Evolutionary conservation across 2,113 vertebrate genomes (phyloP).

Genomic region (Gopherus flavomarginatus): DNA sequence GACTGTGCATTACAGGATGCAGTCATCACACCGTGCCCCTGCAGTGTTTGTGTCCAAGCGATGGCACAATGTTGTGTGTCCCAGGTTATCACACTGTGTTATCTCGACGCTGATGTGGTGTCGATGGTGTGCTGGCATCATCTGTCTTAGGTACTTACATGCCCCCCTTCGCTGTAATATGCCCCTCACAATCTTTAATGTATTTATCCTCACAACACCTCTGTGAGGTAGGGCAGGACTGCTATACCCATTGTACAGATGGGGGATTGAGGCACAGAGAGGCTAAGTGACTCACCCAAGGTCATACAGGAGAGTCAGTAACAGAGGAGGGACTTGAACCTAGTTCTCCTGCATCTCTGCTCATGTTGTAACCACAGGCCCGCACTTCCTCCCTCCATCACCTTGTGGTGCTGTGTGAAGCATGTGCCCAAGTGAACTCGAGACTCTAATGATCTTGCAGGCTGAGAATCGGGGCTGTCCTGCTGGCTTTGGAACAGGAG

Average conservation of each 20-base stretch:
- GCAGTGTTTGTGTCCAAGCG: background rate
- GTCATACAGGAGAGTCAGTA: background rate
- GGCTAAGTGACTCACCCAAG: background rate
- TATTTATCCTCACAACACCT: background rate
- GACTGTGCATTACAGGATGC: background rate
- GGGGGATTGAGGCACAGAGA: background rate
- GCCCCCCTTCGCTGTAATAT: background rate
- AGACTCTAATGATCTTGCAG: background rate
- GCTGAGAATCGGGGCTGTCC: background rate
- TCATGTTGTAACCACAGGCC: background rate
- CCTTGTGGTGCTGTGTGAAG: too few relatives aligned
- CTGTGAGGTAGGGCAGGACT: background rate
- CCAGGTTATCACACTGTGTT: background rate
- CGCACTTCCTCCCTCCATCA: background rate
- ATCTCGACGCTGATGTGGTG: background rate
- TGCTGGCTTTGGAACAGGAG: background rate
- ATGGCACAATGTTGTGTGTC: background rate
- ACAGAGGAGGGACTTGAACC: background rate
- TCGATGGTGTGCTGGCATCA: background rate
- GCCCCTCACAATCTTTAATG: background rate
- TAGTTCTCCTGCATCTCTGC: background rate
- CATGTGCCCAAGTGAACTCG: background rate
- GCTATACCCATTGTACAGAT: background rate
- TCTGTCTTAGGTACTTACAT: background rate
- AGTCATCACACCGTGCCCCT: background rate